These are phyloP conservation scores for Heterotilapia buettikoferi DNA, from an alignment of 2,113 vertebrate species.

Conservation along the genomic window DNA sequence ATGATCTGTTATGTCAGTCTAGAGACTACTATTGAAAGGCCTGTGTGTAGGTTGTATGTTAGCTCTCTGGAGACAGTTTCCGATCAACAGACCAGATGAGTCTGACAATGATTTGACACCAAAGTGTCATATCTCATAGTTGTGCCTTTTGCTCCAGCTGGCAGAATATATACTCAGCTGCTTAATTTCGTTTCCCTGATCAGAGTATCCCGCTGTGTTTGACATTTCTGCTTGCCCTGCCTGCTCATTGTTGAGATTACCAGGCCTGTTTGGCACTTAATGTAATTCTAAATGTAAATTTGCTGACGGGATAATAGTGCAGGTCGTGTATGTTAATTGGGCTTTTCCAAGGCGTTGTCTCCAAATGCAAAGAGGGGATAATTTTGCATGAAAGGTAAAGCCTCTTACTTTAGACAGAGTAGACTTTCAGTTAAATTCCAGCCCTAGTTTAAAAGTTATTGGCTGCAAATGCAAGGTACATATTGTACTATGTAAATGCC, in stretches of 20 bases:
- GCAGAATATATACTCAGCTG: background rate
- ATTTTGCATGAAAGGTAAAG: background rate
- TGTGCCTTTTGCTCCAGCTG: background rate
- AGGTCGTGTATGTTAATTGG: background rate
- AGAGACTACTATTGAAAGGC: background rate
- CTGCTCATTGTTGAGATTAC: background rate
- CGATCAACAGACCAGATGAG: background rate
- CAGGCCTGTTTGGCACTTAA: background rate
- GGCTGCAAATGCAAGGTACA: background rate
- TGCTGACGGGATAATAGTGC: background rate
- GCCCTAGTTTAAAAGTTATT: background rate
- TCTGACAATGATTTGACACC: background rate
- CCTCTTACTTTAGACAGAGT: background rate
- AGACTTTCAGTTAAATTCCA: background rate
- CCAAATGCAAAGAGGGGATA: background rate
- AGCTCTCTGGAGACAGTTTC: background rate
- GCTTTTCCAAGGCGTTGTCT: constrained; percentile 21
- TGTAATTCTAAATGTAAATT: background rate
- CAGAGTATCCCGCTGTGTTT: background rate
- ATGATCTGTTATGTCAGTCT: background rate
- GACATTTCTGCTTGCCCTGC: background rate
- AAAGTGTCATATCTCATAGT: background rate
- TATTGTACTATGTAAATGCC: background rate
- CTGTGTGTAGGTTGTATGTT: background rate
- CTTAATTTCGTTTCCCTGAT: background rate